Percentiles rank a stretch among this genome's conserved stretches.
Evolutionary conservation across 1,140 invertebrate genomes (phyloP).

Genomic region (Listronotus bonariensis): DNA sequence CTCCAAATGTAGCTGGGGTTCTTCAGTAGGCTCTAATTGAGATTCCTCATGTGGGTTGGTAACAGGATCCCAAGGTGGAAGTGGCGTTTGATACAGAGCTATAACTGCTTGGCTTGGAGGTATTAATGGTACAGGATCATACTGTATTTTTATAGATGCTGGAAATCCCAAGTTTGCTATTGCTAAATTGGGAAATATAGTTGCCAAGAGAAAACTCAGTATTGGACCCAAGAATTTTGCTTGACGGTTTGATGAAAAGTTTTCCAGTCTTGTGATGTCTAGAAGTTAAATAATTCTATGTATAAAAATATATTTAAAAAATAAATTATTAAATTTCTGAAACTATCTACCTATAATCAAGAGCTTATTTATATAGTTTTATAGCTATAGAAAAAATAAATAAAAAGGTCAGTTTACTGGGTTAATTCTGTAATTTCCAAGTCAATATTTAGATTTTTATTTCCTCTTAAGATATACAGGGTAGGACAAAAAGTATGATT

Average conservation of each 20-base stretch:
- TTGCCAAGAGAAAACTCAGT: conserved; percentile 25
- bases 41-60: conserved; percentile 4
- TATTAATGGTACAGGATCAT: conserved; percentile 17
- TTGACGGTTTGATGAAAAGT: conserved; percentile 16
- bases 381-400: no score
- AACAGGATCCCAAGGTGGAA: conserved; percentile 2
- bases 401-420: no score
- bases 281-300: background rate
- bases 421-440: no score
- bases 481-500: no score
- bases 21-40: background rate
- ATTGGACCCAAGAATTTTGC: conserved; percentile 17
- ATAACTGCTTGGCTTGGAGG: conserved; percentile 6
- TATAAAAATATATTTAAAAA: no score
- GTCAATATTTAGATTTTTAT: no score
- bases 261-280: conserved; percentile 18
- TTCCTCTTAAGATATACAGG: no score
- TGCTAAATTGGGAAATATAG: conserved; percentile 20
- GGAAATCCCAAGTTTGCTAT: conserved; percentile 11
- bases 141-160: conserved; percentile 23
- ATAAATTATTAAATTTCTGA: no score
- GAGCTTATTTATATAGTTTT: no score
- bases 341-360: no score
- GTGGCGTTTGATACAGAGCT: conserved; percentile 8
- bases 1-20: background rate